Base-by-base conservation (phyloP, 2,113 vertebrate genomes). In the Passer domesticus region DNA sequence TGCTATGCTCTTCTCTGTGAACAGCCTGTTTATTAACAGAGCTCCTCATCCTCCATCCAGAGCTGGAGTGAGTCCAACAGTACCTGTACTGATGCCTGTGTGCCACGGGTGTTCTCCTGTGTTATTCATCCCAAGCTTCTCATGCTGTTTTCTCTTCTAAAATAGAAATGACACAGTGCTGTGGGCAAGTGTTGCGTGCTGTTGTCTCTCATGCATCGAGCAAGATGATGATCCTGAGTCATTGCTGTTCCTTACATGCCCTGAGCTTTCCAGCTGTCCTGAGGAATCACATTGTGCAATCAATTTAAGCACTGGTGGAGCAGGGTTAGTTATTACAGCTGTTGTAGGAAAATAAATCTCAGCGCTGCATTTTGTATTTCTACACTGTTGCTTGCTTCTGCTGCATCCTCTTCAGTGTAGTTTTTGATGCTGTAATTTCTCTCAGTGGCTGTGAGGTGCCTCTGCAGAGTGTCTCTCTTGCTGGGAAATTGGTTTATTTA, bases 211-310 rank as follows among this genome's bases (percentile, higher is more conserved):
- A 4, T 21, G 67, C 60, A 15, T 50, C 24, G 7, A 72, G 64
- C 64, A 28, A 47, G 66, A 72, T 47, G 64, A 67, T 78, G 90
- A 64, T 72, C 77, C 93, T 89, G 82, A 92, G 87, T 92, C 96
- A 95, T 19, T 75, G 87, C 73, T 25, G 33, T 82, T 84, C 70
- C 73, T 87, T 59, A n/a, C 1, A 13, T 23, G 52, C 81, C 15
- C 53, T 44, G 62, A 85, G 78, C 44, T 62, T 91, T 56, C 74
- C 49, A 89, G 81, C 95, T 87, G 89, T 59, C 77, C 46, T 67
- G 47, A 81, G 33, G 62, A 56, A 53, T 68, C 56, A 59, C 50
- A 3, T 0, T 50, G 60, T 0, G 3, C 60, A 33, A 28, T 84
- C 66, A 50, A 1, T 72, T 87, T 30, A 44, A 66, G 66, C 35